Evolutionary conservation across 2,113 vertebrate species (phyloP).

Genomic region (Nesogale talazaci): DNA sequence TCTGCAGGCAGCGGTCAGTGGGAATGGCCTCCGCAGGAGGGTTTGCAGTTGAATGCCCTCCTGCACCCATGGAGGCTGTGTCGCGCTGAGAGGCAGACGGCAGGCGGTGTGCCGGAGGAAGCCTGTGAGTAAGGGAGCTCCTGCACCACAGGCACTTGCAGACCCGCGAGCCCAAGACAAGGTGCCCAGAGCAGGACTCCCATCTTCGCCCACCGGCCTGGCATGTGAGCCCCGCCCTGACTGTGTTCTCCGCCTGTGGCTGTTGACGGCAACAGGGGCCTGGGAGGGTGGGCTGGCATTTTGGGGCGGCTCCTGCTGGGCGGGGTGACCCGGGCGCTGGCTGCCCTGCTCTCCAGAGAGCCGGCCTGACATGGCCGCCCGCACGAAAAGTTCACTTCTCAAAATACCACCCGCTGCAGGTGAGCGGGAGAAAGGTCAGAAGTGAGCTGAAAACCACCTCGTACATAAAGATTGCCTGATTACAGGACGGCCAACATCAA

Average conservation of each 20-base stretch:
- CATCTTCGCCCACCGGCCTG: background rate
- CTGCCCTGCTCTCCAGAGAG: constrained; percentile 17
- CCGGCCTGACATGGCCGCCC: constrained; percentile 47
- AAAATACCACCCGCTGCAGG: constrained; percentile 72
- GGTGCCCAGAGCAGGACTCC: too few relatives aligned
- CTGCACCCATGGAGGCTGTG: too few relatives aligned
- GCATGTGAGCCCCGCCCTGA: background rate
- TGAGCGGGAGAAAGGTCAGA: constrained; percentile 68
- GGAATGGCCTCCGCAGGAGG: too few relatives aligned
- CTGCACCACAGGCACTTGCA: too few relatives aligned
- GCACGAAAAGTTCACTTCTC: constrained; percentile 77
- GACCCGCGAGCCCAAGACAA: too few relatives aligned
- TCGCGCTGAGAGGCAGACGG: too few relatives aligned
- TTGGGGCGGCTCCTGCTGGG: background rate
- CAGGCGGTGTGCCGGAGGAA: too few relatives aligned
- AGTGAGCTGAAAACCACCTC: constrained; percentile 22
- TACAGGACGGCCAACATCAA: background rate
- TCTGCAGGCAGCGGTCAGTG: too few relatives aligned
- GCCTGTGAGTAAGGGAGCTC: too few relatives aligned
- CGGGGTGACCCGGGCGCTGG: background rate
- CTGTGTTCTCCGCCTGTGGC: background rate
- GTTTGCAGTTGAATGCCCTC: too few relatives aligned
- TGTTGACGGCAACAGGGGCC: background rate
- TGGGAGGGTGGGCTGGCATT: constrained; percentile 52
- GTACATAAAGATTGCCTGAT: constrained; percentile 76